Base-by-base conservation (phyloP, 2,113 vertebrate species). In the Dipodomys stephensi region DNA sequence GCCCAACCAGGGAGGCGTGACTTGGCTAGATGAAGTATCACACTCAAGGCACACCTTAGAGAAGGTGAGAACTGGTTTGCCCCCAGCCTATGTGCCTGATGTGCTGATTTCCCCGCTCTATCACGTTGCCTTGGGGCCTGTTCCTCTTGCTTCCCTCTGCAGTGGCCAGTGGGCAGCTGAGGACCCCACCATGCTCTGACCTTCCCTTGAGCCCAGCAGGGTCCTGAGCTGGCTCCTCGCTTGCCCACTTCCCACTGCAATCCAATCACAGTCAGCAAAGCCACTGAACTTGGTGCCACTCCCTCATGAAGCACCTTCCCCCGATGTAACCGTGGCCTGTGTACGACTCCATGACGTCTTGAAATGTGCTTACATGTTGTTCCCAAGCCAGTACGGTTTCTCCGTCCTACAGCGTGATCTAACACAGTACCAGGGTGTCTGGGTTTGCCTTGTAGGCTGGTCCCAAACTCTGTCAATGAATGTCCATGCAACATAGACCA, bases 41-140 rank as follows among this genome's bases (percentile, higher is more conserved):
- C 28, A 20, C n/a, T 30, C 35, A 12, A 25, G 39, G 77, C 11
- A 57, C 15, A 16, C 15, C 72, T 83, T 13, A 32, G 6, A 88
- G 84, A 82, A 20, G 4, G 69, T 71, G 4, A 74, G 90, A 83
- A 23, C 5, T 28, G n/a, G 68, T 71, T 72, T 27, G 83, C 87
- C 7, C 11, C 4, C 22, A 44, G 10, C 20, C 30, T 32, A 7
- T 53, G 60, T 69, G 71, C 7, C 62, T 25, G 32, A 4, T 1
- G 76, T 30, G 65, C 28, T 35, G 16, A 23, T 2, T 22, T 68
- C 23, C 20, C 4, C 49, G 28, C 1, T 7, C 0, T 1, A 18
- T 15, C 35, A 10, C 2, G 19, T 15, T 2, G 8, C n/a, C 30
- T n/a, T 2, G 4, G 0, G 0, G 7, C 28, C 49, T 30, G n/a